These are phyloP conservation scores for Exephanes ischioxanthus DNA, from an alignment of 2,888 invertebrate species.

Conservation along the genomic window DNA sequence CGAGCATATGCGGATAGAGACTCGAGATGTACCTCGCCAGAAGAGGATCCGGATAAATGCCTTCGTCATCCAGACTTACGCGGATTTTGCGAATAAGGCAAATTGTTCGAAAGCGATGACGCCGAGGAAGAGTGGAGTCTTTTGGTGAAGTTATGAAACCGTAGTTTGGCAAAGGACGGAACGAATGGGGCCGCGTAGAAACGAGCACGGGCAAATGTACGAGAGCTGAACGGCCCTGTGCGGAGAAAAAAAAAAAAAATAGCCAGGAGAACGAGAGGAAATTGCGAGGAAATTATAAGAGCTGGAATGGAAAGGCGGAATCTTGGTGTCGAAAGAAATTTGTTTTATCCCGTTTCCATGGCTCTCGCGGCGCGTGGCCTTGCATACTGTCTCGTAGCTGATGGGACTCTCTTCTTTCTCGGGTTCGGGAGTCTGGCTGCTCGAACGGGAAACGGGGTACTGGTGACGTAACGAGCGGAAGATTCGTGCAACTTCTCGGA, in stretches of 20 bases:
- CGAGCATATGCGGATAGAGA: background rate
- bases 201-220: background rate
- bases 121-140: background rate
- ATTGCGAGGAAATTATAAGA: slow-evolving; percentile 13
- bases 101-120: background rate
- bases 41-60: background rate
- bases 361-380: background rate
- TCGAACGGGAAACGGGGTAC: slow-evolving; percentile 5
- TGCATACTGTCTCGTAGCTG: background rate
- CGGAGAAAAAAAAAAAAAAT: background rate
- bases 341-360: too few relatives aligned
- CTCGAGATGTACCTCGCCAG: background rate
- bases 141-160: background rate
- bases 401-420: slow-evolving; percentile 6
- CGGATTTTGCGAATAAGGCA: background rate
- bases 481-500: slow-evolving; percentile 33
- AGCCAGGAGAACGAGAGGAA: background rate
- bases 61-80: background rate
- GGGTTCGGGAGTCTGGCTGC: slow-evolving; percentile 18
- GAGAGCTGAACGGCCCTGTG: background rate
- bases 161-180: background rate
- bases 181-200: too few relatives aligned
- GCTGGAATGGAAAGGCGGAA: background rate
- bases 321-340: background rate
- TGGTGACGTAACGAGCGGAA: slow-evolving; percentile 21